Conservation (phyloP, 2,797 vertebrate species). For the Dendrocincla fuliginosa region DNA sequence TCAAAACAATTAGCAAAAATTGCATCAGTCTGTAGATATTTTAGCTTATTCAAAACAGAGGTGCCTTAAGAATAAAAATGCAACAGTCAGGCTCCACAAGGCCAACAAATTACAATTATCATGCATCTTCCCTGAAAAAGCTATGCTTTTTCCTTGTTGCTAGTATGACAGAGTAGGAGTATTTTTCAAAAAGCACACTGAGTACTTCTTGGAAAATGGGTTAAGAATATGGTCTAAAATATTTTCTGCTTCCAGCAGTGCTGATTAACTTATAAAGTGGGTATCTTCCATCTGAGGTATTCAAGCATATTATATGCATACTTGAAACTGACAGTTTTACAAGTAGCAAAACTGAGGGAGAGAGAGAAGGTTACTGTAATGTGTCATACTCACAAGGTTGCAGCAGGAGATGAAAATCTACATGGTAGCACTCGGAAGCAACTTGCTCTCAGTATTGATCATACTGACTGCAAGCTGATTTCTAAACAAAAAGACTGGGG, state of each 20-base stretch:
- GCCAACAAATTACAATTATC: neutral
- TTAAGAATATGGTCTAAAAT: neutral
- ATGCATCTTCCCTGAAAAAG: neutral
- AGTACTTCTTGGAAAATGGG: neutral
- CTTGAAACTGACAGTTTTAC: neutral
- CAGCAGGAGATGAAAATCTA: neutral
- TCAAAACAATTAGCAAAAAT: neutral
- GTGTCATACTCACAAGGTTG: neutral
- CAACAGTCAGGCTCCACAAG: neutral
- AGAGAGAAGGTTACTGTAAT: neutral
- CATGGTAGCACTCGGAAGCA: neutral
- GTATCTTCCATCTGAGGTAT: neutral
- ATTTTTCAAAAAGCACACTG: neutral
- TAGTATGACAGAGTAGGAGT: neutral
- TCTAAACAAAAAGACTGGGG: neutral
- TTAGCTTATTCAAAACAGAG: neutral
- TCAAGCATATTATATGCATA: neutral
- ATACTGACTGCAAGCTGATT: neutral
- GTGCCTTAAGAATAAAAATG: neutral
- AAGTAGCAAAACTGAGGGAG: neutral
- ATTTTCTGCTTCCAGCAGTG: neutral
- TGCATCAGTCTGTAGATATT: neutral
- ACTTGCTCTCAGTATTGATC: neutral
- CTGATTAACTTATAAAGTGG: neutral
- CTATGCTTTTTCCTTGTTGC: neutral